phyloP scores from a whole-genome alignment of 2,888 invertebrate genomes.

The Leucophenga montana region DNA sequence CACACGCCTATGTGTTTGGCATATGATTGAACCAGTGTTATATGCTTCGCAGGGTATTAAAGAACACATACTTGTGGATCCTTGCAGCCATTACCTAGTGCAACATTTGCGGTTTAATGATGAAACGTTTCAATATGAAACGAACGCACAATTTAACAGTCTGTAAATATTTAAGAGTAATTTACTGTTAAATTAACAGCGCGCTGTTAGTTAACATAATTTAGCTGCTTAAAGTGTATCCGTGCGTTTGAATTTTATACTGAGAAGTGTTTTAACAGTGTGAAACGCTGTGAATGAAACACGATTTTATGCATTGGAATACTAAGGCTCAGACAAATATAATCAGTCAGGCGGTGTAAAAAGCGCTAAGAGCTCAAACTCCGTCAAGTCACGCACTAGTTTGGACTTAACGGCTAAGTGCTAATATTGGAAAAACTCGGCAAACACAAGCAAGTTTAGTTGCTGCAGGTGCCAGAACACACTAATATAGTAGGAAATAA shows the following conservation, averaged over 20 bases:
- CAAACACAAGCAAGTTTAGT: no score
- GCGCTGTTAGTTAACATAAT: constrained; percentile 37
- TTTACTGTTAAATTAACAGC: constrained; percentile 43
- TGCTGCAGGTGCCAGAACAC: no score
- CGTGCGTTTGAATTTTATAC: constrained; percentile 8
- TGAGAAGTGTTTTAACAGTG: background rate
- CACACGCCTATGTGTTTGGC: constrained; percentile 17
- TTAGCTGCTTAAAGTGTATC: no score
- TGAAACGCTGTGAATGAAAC: constrained; percentile 31
- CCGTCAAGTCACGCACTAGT: no score
- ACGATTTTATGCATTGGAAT: no score
- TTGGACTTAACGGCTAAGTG: no score
- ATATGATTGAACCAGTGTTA: background rate
- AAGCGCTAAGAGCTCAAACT: no score
- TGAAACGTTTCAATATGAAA: constrained; percentile 43
- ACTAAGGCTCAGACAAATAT: no score
- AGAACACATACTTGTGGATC: background rate
- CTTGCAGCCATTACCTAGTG: constrained; percentile 44
- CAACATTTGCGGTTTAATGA: constrained; percentile 34
- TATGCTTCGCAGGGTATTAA: constrained; percentile 21
- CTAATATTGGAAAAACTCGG: no score
- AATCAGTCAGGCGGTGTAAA: no score
- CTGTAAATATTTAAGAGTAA: constrained; percentile 56
- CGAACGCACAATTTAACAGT: constrained; percentile 39
- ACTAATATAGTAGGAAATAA: no score